Evolutionary conservation across 2,888 invertebrate species (phyloP).

Genomic region (Cheiracanthium punctorium): DNA sequence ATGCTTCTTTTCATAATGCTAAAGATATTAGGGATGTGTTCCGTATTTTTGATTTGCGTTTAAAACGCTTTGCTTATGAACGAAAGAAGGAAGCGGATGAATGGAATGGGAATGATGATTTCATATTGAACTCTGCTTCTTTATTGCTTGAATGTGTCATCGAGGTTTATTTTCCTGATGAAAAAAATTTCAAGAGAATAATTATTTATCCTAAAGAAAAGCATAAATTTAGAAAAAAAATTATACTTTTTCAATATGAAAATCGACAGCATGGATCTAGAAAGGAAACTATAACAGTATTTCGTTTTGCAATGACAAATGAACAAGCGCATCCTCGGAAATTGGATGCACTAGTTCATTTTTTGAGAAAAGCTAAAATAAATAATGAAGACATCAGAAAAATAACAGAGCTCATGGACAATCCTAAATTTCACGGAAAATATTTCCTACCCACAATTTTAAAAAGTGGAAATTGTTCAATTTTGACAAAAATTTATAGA

Average conservation of each 20-base stretch:
- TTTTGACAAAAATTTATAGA: constrained; percentile 18
- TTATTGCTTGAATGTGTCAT: constrained; percentile 21
- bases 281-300: neutral
- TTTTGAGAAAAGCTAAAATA: constrained; percentile 12
- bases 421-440: neutral
- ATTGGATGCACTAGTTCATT: constrained; percentile 1
- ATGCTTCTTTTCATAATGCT: constrained; percentile 6
- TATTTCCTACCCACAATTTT: constrained; percentile 20
- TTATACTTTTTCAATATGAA: constrained; percentile 12
- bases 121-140: constrained; percentile 20
- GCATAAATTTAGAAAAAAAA: neutral
- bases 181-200: neutral
- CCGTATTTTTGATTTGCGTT: constrained; percentile 13
- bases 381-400: neutral
- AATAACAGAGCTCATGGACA: neutral
- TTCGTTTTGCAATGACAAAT: constrained; percentile 7
- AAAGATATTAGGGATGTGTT: neutral
- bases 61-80: neutral
- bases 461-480: neutral
- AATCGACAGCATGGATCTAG: neutral
- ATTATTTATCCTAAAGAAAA: too few relatives aligned
- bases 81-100: neutral
- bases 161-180: neutral
- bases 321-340: neutral
- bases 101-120: constrained; percentile 1